A percentile compares a stretch with the other conserved stretches of the same genome.
Evolutionary conservation across 2,888 invertebrate species (phyloP).

Genomic region (Chymomyza procnemis): DNA sequence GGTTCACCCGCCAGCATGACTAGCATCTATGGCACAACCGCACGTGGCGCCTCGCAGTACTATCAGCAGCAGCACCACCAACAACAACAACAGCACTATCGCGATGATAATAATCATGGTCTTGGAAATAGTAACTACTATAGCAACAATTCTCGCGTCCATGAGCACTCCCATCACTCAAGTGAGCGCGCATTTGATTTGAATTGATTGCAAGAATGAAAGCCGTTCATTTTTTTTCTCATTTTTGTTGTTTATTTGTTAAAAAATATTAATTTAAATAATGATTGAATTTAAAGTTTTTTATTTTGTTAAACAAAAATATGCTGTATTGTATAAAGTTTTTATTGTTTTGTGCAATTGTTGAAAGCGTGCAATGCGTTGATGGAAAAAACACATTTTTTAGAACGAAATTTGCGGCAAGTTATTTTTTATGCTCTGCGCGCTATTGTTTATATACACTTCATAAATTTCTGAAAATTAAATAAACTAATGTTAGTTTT

Average conservation of each 20-base stretch:
- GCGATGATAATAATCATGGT: conserved; percentile 43
- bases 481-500: neutral
- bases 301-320: neutral
- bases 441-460: neutral
- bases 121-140: conserved; percentile 48
- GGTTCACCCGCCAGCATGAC: conserved; percentile 67
- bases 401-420: too few species aligned
- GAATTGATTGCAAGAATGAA: conserved; percentile 24
- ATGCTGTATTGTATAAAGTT: conserved; percentile 15
- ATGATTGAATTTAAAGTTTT: neutral
- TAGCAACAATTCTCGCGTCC: conserved; percentile 40
- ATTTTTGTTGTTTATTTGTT: conserved; percentile 19
- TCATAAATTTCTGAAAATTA: neutral
- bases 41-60: conserved; percentile 49
- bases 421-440: neutral
- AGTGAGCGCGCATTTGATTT: conserved; percentile 74
- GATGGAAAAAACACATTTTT: neutral
- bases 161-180: conserved; percentile 68
- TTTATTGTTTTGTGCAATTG: conserved; percentile 2
- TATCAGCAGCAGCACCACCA: conserved; percentile 39
- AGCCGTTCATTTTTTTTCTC: conserved; percentile 23
- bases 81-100: conserved; percentile 49
- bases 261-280: neutral
- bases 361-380: neutral
- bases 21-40: conserved; percentile 67